Evolutionary conservation across 1,140 invertebrate species (phyloP).

Genomic region (Tachypleus tridentatus): DNA sequence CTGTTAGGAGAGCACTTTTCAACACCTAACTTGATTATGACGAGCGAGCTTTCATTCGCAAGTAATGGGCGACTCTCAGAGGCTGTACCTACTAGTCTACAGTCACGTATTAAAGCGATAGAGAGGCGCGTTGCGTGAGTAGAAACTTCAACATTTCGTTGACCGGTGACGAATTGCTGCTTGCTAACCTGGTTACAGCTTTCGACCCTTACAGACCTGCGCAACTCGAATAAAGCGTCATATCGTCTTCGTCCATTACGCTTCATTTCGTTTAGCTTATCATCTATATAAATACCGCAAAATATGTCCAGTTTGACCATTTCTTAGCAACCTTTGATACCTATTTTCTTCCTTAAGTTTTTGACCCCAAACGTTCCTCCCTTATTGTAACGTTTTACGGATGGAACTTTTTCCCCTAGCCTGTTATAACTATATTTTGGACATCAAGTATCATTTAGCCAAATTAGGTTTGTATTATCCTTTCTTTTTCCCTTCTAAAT

Average conservation of each 20-base stretch:
- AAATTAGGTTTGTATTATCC: conserved; percentile 20
- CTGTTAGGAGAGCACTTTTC: conserved; percentile 5
- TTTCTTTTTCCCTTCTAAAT: too few relatives aligned
- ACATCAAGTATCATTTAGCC: conserved; percentile 20
- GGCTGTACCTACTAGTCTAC: not conserved
- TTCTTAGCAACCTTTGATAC: not conserved
- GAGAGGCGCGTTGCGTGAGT: not conserved
- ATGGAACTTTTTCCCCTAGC: conserved; percentile 23
- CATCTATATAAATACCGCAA: not conserved
- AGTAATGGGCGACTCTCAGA: not conserved
- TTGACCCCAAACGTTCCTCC: too few relatives aligned
- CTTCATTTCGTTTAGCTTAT: not conserved
- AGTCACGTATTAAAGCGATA: not conserved
- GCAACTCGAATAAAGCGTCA: not conserved
- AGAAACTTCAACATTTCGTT: not conserved
- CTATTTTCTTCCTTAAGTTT: too few relatives aligned
- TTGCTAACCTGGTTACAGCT: not conserved
- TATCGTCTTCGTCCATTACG: not conserved
- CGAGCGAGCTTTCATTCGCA: conserved; percentile 3
- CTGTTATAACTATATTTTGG: conserved; percentile 23
- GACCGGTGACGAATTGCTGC: not conserved
- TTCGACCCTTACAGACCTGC: not conserved
- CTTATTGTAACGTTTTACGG: too few relatives aligned
- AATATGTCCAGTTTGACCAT: too few relatives aligned
- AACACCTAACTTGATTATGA: conserved; percentile 6